Base-by-base conservation (phyloP, 1,140 invertebrate genomes). In the Parapsyche elsis region DNA sequence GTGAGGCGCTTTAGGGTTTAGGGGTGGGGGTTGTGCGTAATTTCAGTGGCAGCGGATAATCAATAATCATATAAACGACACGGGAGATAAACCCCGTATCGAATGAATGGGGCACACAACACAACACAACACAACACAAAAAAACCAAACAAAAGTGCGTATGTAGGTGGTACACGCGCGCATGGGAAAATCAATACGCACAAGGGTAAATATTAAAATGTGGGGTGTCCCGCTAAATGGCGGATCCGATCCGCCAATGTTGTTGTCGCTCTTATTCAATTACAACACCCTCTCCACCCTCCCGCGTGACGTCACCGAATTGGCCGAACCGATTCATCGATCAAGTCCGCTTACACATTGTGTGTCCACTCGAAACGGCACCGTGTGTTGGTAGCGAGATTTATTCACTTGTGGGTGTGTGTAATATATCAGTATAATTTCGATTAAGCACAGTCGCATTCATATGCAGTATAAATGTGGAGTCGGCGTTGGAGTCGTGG, bases 171-270 rank as follows among this genome's bases (percentile, higher is more conserved):
- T 38, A 38, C 30, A 38, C 30, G 30, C 30, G 30, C 30, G 30
- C 30, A 38, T 76, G 74, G 74, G 74, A 76, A 76, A 76, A 76
- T 76, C 74, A 76, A 76, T 76, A 76, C 74, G 53, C 24, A 26
- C 45, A 76, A 76, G 74, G 74, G 74, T 76, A 76, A 76, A 76
- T 76, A 76, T 76, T 76, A 76, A 76, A 76, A 76, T 76, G 74
- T 59, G 45, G 74, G 74, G 74, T 76, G 74, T 76, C 74, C 49
- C 53, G 74, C 74, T 76, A 76, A 76, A 76, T 76, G 74, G 74
- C 74, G 74, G 74, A 76, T 76, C 74, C 21, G 45, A 76, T 76
- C 74, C 74, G 74, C 74, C 74, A 76, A 76, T 76, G 74, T 38
- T 76, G 74, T 38, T 76, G 74, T 76, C 74, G 74, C 74, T 59